These are phyloP conservation scores for Meloidogyne hapla DNA, from an alignment of 1,140 invertebrate species.

Conservation along the genomic window DNA sequence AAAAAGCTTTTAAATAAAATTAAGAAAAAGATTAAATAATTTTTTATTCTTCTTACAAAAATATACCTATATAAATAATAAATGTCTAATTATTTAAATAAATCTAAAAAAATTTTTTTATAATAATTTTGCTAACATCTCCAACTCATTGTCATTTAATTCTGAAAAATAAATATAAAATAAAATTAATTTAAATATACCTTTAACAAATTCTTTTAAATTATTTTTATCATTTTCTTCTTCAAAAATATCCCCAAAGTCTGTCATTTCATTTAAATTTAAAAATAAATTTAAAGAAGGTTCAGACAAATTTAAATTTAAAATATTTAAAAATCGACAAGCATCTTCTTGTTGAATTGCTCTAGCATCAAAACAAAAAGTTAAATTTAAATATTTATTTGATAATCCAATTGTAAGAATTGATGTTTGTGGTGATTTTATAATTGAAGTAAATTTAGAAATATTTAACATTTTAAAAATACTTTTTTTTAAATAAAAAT, in stretches of 20 bases:
- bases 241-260: background rate
- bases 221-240: background rate
- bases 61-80: too few species aligned
- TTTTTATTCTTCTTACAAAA: too few species aligned
- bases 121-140: background rate
- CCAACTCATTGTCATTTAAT: background rate
- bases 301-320: conserved; percentile 22
- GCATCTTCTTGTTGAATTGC: conserved; percentile 41
- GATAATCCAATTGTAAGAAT: conserved; percentile 71
- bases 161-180: background rate
- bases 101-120: background rate
- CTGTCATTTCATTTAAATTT: background rate
- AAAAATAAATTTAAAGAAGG: conserved; percentile 16
- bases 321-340: conserved; percentile 35
- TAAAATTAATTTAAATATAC: background rate
- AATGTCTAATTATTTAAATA: too few species aligned
- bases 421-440: conserved; percentile 73
- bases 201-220: background rate
- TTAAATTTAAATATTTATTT: conserved; percentile 20
- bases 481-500: conserved; percentile 10
- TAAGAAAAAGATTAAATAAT: too few species aligned
- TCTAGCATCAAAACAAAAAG: conserved; percentile 46
- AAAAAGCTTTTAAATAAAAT: too few species aligned
- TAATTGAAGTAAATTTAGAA: conserved; percentile 72
- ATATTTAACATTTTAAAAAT: conserved; percentile 97